Conservation (phyloP, 2,888 invertebrate species). For the Callimorpha dominula region DNA sequence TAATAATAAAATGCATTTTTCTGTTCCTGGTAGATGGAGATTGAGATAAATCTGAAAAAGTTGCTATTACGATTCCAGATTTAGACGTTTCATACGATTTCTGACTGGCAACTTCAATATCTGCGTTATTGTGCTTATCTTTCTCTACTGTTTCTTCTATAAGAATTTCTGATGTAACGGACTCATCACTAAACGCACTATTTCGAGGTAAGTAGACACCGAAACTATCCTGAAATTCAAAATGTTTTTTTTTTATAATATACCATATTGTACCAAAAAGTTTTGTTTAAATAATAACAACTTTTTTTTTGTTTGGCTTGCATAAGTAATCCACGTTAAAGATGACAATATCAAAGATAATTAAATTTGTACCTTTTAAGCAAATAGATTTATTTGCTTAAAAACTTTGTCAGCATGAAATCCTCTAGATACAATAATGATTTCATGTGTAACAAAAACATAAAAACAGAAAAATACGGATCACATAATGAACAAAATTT, state of each 20-base stretch:
- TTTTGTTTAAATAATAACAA: no score
- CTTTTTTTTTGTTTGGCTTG: no score
- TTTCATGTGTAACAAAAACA: no score
- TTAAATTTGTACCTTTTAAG: no score
- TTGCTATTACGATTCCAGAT: background rate
- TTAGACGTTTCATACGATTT: background rate
- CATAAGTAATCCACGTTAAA: no score
- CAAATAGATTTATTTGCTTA: no score
- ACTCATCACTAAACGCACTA: conserved; percentile 43
- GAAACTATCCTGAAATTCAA: conserved; percentile 72
- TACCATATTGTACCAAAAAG: no score
- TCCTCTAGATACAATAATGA: no score
- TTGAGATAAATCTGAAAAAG: background rate
- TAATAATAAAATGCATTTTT: background rate
- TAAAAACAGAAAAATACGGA: no score
- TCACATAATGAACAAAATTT: no score
- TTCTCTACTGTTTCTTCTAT: background rate
- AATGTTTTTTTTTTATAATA: background rate
- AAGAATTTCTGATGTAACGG: conserved; percentile 55
- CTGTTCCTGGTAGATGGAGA: background rate
- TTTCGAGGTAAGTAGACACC: conserved; percentile 73
- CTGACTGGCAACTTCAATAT: background rate
- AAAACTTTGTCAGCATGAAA: no score
- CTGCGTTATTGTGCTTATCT: background rate
- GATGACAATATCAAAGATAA: no score